Percentiles rank a stretch among this genome's conserved stretches.
Evolutionary conservation across 2,113 vertebrate genomes (phyloP).

Genomic region (Hoplias malabaricus): DNA sequence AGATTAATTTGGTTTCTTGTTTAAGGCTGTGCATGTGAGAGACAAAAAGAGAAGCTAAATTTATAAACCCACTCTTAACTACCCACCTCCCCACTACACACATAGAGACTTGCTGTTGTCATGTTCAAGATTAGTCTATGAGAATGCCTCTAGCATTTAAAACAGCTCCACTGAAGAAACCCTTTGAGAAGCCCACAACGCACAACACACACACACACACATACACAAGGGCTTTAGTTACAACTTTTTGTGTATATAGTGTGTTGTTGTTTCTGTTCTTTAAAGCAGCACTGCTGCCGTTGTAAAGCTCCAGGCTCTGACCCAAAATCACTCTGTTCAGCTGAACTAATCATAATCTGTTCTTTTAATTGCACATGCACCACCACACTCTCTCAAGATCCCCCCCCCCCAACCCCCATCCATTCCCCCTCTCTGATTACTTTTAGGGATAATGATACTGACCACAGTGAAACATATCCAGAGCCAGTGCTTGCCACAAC

Average conservation of each 20-base stretch:
- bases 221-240: neutral
- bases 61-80: neutral
- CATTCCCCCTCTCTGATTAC: neutral
- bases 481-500: neutral
- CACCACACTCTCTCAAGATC: neutral
- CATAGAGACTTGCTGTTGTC: neutral
- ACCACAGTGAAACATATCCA: neutral
- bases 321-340: neutral
- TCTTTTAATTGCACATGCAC: slow-evolving; percentile 8
- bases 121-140: neutral
- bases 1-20: slow-evolving; percentile 13
- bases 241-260: neutral
- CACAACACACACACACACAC: neutral
- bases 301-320: neutral
- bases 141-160: neutral
- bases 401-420: neutral
- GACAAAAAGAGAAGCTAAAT: slow-evolving; percentile 4
- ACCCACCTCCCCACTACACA: neutral
- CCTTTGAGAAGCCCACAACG: neutral
- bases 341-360: slow-evolving; percentile 25
- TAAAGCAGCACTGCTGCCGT: neutral
- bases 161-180: neutral
- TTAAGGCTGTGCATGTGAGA: slow-evolving; percentile 1
- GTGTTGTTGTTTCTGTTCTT: neutral
- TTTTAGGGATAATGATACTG: neutral